Conservation (phyloP, 2,888 invertebrate genomes). For the Auanema freiburgensis region DNA sequence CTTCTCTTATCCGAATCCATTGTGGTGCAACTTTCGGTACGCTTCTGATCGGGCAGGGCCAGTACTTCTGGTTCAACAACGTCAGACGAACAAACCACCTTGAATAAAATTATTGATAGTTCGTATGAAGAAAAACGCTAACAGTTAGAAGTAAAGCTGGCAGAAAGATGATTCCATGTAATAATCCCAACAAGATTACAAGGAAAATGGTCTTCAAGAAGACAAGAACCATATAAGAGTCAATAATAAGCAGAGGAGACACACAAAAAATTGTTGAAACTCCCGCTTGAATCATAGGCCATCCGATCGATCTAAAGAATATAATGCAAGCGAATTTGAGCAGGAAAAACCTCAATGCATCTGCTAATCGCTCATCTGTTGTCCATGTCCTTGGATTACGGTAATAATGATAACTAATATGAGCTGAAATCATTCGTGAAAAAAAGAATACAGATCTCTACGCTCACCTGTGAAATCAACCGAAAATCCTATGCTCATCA, state of each 20-base stretch:
- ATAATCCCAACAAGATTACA: slow-evolving; percentile 42
- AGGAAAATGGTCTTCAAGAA: slow-evolving; percentile 51
- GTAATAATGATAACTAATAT: slow-evolving; percentile 53
- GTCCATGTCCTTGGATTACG: slow-evolving; percentile 44
- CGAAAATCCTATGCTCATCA: slow-evolving; percentile 48
- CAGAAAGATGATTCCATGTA: slow-evolving; percentile 52
- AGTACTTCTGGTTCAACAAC: too few species aligned
- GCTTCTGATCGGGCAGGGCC: too few species aligned
- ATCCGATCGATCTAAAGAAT: slow-evolving; percentile 41
- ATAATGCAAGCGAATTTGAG: neutral
- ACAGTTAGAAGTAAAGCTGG: slow-evolving; percentile 48
- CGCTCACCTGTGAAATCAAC: slow-evolving; percentile 37
- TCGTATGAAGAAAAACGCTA: slow-evolving; percentile 4
- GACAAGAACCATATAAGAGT: slow-evolving; percentile 49
- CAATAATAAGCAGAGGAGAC: slow-evolving; percentile 38
- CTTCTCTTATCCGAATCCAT: too few species aligned
- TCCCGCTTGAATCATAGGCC: slow-evolving; percentile 57
- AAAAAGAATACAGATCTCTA: neutral
- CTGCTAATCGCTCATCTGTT: slow-evolving; percentile 43
- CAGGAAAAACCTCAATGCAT: slow-evolving; percentile 39
- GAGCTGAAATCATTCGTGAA: slow-evolving; percentile 44
- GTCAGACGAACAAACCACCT: too few species aligned
- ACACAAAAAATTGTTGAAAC: slow-evolving; percentile 46
- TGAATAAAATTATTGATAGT: too few species aligned
- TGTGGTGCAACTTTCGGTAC: too few species aligned